Conservation (phyloP, 1,140 invertebrate genomes). For the Brachionus asplanchnoidis region DNA sequence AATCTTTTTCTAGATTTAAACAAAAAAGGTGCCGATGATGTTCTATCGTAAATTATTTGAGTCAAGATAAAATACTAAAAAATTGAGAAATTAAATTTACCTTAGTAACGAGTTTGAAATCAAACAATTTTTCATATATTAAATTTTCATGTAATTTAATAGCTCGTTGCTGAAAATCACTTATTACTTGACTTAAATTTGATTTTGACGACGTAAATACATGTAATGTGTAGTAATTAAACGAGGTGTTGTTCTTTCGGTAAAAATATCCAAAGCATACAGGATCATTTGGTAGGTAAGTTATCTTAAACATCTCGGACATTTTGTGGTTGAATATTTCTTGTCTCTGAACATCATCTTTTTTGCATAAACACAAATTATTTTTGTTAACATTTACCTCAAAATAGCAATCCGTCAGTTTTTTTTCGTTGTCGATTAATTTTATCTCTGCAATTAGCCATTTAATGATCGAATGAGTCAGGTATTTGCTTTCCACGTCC, state of each 20-base stretch:
- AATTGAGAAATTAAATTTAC: not conserved
- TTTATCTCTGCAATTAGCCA: constrained; percentile 17
- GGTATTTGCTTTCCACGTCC: not conserved
- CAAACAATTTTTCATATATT: constrained; percentile 29
- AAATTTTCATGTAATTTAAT: constrained; percentile 37
- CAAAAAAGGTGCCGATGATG: no score
- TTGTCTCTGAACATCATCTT: not conserved
- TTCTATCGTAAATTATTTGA: not conserved
- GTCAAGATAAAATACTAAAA: not conserved
- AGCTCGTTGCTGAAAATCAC: not conserved
- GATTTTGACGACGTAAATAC: constrained; percentile 3
- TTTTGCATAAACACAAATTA: not conserved
- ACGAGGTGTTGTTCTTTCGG: not conserved
- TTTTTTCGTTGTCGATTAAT: not conserved
- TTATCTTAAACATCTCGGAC: not conserved
- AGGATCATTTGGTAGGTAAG: not conserved
- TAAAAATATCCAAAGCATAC: constrained; percentile 40
- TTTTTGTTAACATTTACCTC: not conserved
- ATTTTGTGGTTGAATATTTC: constrained; percentile 26
- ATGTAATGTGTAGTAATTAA: constrained; percentile 23
- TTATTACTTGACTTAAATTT: constrained; percentile 32
- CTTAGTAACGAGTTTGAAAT: constrained; percentile 26
- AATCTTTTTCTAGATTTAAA: no score
- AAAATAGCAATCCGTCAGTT: not conserved
- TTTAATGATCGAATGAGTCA: constrained; percentile 4